These are phyloP conservation scores for Ormyrus thymus DNA, from an alignment of 2,888 invertebrate genomes.

Conservation along the genomic window DNA sequence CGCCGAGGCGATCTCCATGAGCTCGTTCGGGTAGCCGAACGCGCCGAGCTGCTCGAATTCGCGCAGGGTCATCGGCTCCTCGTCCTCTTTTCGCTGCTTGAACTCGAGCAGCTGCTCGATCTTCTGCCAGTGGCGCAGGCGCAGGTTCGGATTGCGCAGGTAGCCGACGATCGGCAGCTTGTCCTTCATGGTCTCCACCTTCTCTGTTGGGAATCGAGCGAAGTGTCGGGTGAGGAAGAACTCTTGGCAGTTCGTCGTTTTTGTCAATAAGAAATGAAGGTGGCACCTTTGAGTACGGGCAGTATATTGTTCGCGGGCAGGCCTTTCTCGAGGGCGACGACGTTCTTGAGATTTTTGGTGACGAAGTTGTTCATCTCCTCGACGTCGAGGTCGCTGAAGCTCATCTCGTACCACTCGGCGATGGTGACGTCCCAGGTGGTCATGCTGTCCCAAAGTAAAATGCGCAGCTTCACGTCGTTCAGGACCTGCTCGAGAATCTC, in stretches of 20 bases:
- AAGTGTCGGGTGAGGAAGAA: too few species aligned
- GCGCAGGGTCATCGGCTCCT: slow-evolving; percentile 81
- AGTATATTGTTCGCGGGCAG: slow-evolving; percentile 88
- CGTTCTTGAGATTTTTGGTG: slow-evolving; percentile 83
- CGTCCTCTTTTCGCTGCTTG: slow-evolving; percentile 75
- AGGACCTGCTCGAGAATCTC: slow-evolving; percentile 88
- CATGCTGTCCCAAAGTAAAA: slow-evolving; percentile 87
- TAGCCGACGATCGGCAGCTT: slow-evolving; percentile 89
- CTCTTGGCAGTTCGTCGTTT: too few species aligned
- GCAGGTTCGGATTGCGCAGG: slow-evolving; percentile 87
- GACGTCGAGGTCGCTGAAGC: slow-evolving; percentile 82
- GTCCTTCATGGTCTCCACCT: slow-evolving; percentile 86
- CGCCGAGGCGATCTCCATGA: slow-evolving; percentile 91
- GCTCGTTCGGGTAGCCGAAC: slow-evolving; percentile 83
- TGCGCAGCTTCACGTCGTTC: slow-evolving; percentile 86
- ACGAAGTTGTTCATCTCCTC: slow-evolving; percentile 83
- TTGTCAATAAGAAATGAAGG: too few species aligned
- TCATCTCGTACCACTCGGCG: slow-evolving; percentile 80
- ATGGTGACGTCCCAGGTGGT: slow-evolving; percentile 84
- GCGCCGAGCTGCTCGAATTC: slow-evolving; percentile 84
- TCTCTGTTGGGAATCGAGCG: slow-evolving; percentile 70
- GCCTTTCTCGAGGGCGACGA: slow-evolving; percentile 88
- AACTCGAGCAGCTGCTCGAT: slow-evolving; percentile 87
- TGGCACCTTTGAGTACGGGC: slow-evolving; percentile 79
- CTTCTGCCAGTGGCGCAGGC: slow-evolving; percentile 89